A percentile compares a stretch with the other conserved stretches of the same genome.
These are phyloP conservation scores for Neomonachus schauinslandi DNA, from an alignment of 2,113 vertebrate genomes.

Conservation along the genomic window DNA sequence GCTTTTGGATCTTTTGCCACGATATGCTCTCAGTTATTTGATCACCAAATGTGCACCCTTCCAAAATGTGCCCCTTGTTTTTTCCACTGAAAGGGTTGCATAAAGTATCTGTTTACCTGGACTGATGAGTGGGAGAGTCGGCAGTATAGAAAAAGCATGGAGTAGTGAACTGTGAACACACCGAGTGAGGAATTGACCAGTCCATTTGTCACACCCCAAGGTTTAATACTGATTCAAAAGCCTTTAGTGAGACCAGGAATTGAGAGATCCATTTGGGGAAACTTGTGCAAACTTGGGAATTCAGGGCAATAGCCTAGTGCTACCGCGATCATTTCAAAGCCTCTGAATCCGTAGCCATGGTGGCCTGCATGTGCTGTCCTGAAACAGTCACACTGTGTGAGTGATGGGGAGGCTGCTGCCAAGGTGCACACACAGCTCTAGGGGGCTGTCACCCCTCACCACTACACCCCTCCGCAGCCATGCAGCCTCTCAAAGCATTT, in stretches of 20 bases:
- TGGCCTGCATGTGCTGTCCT: not conserved
- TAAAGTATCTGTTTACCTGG: not conserved
- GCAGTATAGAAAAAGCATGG: not conserved
- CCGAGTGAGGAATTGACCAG: not conserved
- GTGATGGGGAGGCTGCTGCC: not conserved
- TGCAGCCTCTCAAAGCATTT: not conserved
- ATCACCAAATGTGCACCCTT: not conserved
- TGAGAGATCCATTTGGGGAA: not conserved
- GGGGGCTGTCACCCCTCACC: not conserved
- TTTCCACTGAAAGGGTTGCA: not conserved
- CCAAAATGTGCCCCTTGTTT: not conserved
- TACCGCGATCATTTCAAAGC: not conserved
- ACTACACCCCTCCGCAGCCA: fast-evolving
- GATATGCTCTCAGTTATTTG: slow-evolving; percentile 61
- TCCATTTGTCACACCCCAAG: not conserved
- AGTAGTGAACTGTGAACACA: not conserved
- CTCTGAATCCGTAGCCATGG: not conserved
- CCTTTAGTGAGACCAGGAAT: not conserved
- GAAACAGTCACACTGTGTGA: fast-evolving
- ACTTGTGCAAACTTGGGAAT: not conserved
- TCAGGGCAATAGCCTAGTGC: not conserved
- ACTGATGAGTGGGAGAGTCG: not conserved
- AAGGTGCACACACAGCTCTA: fast-evolving
- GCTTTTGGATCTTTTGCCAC: slow-evolving; percentile 53
- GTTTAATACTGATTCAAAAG: not conserved